These are phyloP conservation scores for Dipodomys spectabilis DNA, from an alignment of 2,113 vertebrate genomes.

Conservation along the genomic window DNA sequence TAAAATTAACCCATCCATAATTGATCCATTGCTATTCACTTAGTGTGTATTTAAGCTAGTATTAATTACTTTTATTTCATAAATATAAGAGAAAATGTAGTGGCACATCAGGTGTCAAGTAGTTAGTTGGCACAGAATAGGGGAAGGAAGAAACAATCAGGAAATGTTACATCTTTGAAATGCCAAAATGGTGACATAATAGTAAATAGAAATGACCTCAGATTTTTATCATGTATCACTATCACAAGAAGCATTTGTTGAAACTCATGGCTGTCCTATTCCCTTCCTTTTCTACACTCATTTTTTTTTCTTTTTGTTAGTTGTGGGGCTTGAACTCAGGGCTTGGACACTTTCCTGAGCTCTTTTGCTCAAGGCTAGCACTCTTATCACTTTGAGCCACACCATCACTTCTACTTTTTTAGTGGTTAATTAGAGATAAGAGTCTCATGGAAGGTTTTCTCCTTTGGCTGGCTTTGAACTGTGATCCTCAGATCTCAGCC, in stretches of 20 bases:
- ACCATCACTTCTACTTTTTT: no score
- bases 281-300: no score
- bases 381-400: no score
- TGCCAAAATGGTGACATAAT: background rate
- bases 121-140: background rate
- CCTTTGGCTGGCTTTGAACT: no score
- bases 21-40: background rate
- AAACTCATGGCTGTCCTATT: background rate
- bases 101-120: background rate
- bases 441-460: no score
- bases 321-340: no score
- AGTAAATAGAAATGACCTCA: background rate
- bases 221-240: background rate
- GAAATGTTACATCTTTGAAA: conserved; percentile 34
- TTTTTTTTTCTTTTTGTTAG: no score
- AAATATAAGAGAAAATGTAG: background rate
- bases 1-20: conserved; percentile 36
- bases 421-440: no score
- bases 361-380: no score
- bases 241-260: background rate
- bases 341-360: no score
- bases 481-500: no score
- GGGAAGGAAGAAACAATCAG: background rate
- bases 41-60: conserved; percentile 36
- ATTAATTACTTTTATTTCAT: conserved; percentile 26